A percentile compares a stretch with the other conserved stretches of the same genome.
phyloP scores from a whole-genome alignment of 2,797 vertebrate genomes.

The Hippoglossus hippoglossus region DNA sequence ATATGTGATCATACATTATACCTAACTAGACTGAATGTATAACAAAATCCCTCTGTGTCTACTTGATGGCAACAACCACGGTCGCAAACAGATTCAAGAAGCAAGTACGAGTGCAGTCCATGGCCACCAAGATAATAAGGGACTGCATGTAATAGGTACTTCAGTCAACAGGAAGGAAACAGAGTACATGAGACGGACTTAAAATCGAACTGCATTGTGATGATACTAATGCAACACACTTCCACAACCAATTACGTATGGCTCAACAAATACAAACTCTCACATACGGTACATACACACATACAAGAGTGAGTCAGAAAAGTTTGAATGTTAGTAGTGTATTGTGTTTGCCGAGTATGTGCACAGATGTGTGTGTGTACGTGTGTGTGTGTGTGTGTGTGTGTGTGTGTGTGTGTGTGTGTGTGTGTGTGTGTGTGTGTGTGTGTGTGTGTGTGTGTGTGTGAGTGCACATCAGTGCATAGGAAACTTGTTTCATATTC shows the following conservation, averaged over 20 bases:
- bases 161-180: not conserved
- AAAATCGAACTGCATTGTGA: slow-evolving; percentile 3
- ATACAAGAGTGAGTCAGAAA: slow-evolving; percentile 10
- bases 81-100: not conserved
- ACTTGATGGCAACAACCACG: not conserved
- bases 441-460: slow-evolving; percentile 7
- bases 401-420: slow-evolving; percentile 5
- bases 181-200: not conserved
- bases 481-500: slow-evolving; percentile 81
- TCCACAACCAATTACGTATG: not conserved
- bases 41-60: not conserved
- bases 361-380: slow-evolving; percentile 1
- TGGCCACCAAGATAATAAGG: not conserved
- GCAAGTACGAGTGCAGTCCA: not conserved
- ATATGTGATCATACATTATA: not conserved
- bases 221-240: not conserved
- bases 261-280: slow-evolving; percentile 4
- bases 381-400: slow-evolving; percentile 14
- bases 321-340: slow-evolving; percentile 45
- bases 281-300: not conserved
- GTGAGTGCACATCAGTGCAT: slow-evolving; percentile 66
- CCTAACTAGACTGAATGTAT: not conserved
- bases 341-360: slow-evolving; percentile 19
- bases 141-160: not conserved
- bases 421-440: slow-evolving; percentile 8